Evolutionary conservation across 2,888 invertebrate genomes (phyloP), one percentile per base, ranked within the genome.

Genomic region (Ellobium chinense): DNA sequence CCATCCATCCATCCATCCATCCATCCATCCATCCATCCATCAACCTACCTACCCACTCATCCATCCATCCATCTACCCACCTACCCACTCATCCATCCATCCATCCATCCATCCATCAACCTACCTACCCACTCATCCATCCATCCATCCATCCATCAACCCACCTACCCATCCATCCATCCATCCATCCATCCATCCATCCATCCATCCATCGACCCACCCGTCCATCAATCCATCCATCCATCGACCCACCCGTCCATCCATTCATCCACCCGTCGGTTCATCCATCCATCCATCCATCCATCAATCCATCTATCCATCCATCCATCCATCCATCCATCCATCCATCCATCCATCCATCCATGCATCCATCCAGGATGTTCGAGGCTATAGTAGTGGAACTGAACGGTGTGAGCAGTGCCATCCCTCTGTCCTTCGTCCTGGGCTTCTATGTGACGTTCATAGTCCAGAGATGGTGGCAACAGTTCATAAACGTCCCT

Each of bases 391-490:
- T 98, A 75, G 96, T 96, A 3, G 95, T 95, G 85, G 97, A 98
- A 93, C 98, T 98, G 94, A 95, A 96, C 90, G 95, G 95, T 86
- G 97, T 97, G 93, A 96, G 96, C 87, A 96, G 96, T 93, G 95
- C 97, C 87, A 98, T 98, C 88, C 98, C 98, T 21, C 93, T 98
- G 85, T 97, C 98, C 5, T 98, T 98, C 93, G 97, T 98, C 82
- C 94, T 98, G 87, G 98, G 98, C 87, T 98, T 98, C 94, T 98
- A 98, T 94, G 97, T 98, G 75, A 96, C 96, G 9, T 95, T 98
- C 86, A 97, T 98, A 72, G 97, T 98, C 95, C 96, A 96, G 80
- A 95, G 98, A 88, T 98, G 98, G 98, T 97, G 97, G 97, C 95
- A 94, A 91, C 97, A 97, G 92, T 97, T 97, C 91, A 85, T 83